Conservation (phyloP, 92 coral and sea anemone species). For the Parazoanthus swiftii region DNA sequence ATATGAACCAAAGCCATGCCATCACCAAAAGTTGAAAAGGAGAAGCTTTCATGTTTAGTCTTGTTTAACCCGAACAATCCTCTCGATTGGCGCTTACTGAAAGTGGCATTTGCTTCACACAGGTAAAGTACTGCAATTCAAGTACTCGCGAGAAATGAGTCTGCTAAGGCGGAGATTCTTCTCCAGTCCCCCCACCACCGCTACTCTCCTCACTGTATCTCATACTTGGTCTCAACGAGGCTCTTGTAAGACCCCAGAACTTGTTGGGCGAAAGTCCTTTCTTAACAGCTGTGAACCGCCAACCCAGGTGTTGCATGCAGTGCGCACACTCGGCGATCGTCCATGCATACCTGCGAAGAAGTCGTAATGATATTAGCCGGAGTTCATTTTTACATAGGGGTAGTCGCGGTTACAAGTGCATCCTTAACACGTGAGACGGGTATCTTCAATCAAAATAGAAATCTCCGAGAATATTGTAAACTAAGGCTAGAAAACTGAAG, state of each 20-base stretch:
- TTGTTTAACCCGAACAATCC: too few relatives aligned
- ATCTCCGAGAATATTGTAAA: too few relatives aligned
- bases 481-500: too few relatives aligned
- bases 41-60: neutral
- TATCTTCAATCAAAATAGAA: too few relatives aligned
- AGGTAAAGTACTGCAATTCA: neutral
- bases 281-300: slow-evolving; percentile 94
- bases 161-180: slow-evolving; percentile 17
- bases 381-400: neutral
- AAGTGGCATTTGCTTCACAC: neutral
- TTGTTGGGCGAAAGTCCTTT: slow-evolving; percentile 85
- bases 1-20: neutral
- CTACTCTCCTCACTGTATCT: slow-evolving; percentile 53
- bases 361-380: neutral
- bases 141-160: neutral
- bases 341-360: slow-evolving; percentile 85
- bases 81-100: too few relatives aligned
- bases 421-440: too few relatives aligned
- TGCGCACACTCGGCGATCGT: slow-evolving; percentile 97
- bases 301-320: slow-evolving; percentile 87
- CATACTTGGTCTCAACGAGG: slow-evolving; percentile 85
- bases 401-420: too few relatives aligned
- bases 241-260: slow-evolving; percentile 98
- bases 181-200: slow-evolving; percentile 1
- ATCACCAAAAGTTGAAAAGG: neutral